Base-by-base conservation (phyloP, 2,113 vertebrate genomes). In the Lethenteron reissneri region DNA sequence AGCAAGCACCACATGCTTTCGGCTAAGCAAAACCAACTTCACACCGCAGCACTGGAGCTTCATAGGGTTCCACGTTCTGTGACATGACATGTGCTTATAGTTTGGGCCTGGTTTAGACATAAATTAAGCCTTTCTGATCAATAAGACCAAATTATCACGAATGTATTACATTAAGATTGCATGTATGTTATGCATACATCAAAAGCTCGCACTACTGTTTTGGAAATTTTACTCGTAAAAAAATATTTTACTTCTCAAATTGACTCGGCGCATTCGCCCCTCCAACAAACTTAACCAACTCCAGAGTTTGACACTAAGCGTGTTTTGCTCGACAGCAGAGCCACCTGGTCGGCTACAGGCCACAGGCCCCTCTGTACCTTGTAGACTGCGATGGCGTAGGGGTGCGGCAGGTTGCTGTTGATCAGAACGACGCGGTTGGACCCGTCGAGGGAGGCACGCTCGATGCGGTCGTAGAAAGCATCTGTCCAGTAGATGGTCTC, bases 401-500 rank as follows among this genome's bases (percentile, higher is more conserved):
- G 94, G 77, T 99, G 94, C 0, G 94, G 94, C 57, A 99, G 87
- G 21, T 21, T 21, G 15, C 83, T 87, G 75, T 91, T 86, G 80
- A 95, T 80, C 69, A 97, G 83, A 70, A 99, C 83, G 0, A 81
- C 87, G 73, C 94, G 84, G 78, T 83, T 86, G 72, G 81, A 78
- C 8, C 94, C 94, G 0, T 59, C 80, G 76, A 97, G 87, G 70
- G 89, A 82, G 0, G 90, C 81, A 70, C 87, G 84, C 79, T 99
- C 92, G 0, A 99, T 99, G 74, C 94, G 87, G 78, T 97, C 92
- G 76, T 90, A 88, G 64, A 85, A 95, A 58, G 94, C 92, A 13
- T 97, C 94, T 0, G 94, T 97, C 94, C 94, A 99, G 78, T 99
- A 99, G 74, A 99, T 83, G 91, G 92, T 96, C 58, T 69, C 83